phyloP scores from a whole-genome alignment of 2,888 invertebrate species.

The Oxytorus armatus region DNA sequence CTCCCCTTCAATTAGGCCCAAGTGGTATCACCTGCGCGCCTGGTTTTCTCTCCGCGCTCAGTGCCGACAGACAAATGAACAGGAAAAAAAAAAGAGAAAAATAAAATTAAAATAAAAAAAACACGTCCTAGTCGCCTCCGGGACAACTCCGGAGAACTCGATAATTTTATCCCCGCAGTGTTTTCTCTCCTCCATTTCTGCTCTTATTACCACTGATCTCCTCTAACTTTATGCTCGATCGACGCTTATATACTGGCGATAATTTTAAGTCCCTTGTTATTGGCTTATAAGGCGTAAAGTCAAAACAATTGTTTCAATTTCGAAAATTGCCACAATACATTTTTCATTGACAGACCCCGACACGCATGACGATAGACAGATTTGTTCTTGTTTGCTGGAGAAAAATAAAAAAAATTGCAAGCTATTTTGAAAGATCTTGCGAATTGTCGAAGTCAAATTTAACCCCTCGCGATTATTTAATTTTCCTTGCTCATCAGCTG shows the following conservation, averaged over 20 bases:
- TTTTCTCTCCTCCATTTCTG: background rate
- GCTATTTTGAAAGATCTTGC: background rate
- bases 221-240: background rate
- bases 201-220: background rate
- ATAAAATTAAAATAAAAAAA: constrained; percentile 36
- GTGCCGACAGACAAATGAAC: constrained; percentile 63
- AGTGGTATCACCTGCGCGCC: constrained; percentile 78
- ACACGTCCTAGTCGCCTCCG: constrained; percentile 34
- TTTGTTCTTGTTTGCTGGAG: background rate
- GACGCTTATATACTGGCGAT: too few species aligned
- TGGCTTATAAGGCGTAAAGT: too few species aligned
- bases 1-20: constrained; percentile 81
- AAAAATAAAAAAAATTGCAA: background rate
- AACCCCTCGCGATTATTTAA: constrained; percentile 53
- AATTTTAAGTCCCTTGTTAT: too few species aligned
- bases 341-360: too few species aligned
- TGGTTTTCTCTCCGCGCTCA: constrained; percentile 59
- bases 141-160: constrained; percentile 31
- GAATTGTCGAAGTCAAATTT: constrained; percentile 3
- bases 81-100: constrained; percentile 44
- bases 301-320: too few species aligned
- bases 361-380: too few species aligned
- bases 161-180: constrained; percentile 50
- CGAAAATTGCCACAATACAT: too few species aligned
- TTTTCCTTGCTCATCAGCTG: too few species aligned